Evolutionary conservation across 1,140 invertebrate genomes (phyloP).

Genomic region (Platorchestia sp.): DNA sequence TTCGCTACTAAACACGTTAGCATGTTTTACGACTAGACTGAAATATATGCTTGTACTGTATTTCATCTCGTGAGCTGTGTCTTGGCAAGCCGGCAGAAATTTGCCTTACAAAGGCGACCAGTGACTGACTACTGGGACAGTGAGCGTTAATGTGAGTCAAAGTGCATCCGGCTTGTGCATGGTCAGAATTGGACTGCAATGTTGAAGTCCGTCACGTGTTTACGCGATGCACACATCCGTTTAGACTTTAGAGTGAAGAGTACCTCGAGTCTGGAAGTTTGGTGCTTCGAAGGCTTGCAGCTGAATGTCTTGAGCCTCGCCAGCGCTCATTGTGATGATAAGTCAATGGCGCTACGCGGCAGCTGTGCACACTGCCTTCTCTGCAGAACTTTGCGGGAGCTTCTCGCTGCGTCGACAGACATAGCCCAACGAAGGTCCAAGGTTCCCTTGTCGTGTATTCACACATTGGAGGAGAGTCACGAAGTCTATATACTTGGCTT

Average conservation of each 20-base stretch:
- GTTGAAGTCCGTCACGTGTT: not conserved
- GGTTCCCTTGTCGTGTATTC: not conserved
- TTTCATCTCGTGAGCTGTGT: no score
- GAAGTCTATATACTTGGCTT: not conserved
- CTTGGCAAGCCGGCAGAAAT: no score
- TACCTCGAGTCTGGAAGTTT: not conserved
- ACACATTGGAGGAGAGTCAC: not conserved
- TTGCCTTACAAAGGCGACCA: no score
- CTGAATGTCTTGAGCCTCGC: not conserved
- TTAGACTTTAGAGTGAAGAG: not conserved
- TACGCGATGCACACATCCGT: not conserved
- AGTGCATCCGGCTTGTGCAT: no score
- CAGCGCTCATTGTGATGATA: not conserved
- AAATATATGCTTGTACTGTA: no score
- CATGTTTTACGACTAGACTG: no score
- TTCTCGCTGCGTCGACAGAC: not conserved
- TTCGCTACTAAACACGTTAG: no score
- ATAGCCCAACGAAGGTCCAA: not conserved
- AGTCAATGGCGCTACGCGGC: not conserved
- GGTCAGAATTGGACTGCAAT: not conserved
- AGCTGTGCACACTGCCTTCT: not conserved
- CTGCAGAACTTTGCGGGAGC: no score
- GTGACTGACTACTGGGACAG: no score
- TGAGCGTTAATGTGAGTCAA: no score
- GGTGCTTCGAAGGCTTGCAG: not conserved